These are phyloP conservation scores for Danaus plexippus DNA, from an alignment of 1,140 invertebrate genomes.

Conservation along the genomic window DNA sequence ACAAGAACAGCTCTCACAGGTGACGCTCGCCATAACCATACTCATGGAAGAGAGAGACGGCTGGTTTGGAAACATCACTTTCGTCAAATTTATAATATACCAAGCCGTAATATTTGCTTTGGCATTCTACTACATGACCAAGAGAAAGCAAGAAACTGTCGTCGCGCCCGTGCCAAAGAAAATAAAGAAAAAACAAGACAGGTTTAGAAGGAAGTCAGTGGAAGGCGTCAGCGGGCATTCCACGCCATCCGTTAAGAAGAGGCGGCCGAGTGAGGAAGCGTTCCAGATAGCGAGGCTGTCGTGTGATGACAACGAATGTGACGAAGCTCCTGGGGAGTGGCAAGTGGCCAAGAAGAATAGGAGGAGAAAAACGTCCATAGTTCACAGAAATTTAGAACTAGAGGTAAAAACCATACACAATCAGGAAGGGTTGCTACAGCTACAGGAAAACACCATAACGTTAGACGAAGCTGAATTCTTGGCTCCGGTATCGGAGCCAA, in stretches of 20 bases:
- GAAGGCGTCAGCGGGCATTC: constrained; percentile 72
- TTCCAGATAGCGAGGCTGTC: constrained; percentile 77
- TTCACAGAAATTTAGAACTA: constrained; percentile 41
- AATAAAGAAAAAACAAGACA: constrained; percentile 49
- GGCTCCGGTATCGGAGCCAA: constrained; percentile 58
- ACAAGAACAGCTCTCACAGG: constrained; percentile 74
- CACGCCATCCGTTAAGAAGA: constrained; percentile 67
- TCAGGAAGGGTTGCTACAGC: constrained; percentile 48
- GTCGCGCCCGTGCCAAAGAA: constrained; percentile 46
- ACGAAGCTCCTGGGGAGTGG: constrained; percentile 68
- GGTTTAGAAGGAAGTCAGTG: constrained; percentile 74
- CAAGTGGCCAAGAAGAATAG: constrained; percentile 57
- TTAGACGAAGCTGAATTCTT: constrained; percentile 64
- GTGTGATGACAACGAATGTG: constrained; percentile 59
- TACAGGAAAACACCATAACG: constrained; percentile 58
- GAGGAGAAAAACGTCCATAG: constrained; percentile 50
- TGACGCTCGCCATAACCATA: constrained; percentile 72
- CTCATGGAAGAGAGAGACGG: constrained; percentile 77
- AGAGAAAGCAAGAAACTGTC: constrained; percentile 42
- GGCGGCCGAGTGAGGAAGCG: constrained; percentile 84
- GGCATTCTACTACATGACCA: constrained; percentile 57
- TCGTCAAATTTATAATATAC: constrained; percentile 66
- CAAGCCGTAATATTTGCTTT: constrained; percentile 49
- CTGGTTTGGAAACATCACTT: constrained; percentile 75
- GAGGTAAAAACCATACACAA: constrained; percentile 28